Evolutionary conservation across 1,140 invertebrate genomes (phyloP), one percentile per base, ranked within the genome.

Genomic region (Temnothorax longispinosus): DNA sequence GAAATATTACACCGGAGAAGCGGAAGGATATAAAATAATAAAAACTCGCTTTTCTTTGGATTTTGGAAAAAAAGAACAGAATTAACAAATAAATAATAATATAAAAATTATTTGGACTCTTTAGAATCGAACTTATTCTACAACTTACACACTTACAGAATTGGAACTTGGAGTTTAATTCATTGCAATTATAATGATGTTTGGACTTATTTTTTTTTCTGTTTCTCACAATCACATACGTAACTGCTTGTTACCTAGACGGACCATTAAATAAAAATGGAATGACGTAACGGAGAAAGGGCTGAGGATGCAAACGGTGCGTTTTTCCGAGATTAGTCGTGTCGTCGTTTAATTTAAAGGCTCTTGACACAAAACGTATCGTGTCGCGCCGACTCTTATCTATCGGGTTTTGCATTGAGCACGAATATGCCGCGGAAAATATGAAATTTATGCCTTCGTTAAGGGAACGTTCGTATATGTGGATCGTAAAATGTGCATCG

Each of bases 391-490:
- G 38, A 21, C 21, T 47, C 15, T 32, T 44, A 41, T 62, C 56
- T 44, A 27, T 80, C 62, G 47, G 10, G 1, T 41, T 80, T 67
- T 32, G 38, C 18, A 41, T 35, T 13, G 21, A 35, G 60, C 8
- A 50, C 6, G 44, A 47, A 41, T 52, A 41, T 52, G 58, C 21
- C 62, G 32, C 47, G 44, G 58, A 67, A 80, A 80, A 71, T 60
- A 38, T 41, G 32, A 21, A 89, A 80, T 88, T 89, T 88, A 89
- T 75, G 11, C 67, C 60, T 56, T 89, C 87, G 67, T 89, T 88
- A 88, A 89, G 32, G 67, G 87, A 75, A 89, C 58, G 58, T 80
- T n/a, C 44, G 27, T 71, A 74, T 44, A 75, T 13, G 56, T 67
- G 74, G 65, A 77, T 88, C 52, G 74, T 56, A 80, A 80, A 87